Evolutionary conservation across 2,888 invertebrate genomes (phyloP).

Genomic region (Cryptophagus acutangulus): DNA sequence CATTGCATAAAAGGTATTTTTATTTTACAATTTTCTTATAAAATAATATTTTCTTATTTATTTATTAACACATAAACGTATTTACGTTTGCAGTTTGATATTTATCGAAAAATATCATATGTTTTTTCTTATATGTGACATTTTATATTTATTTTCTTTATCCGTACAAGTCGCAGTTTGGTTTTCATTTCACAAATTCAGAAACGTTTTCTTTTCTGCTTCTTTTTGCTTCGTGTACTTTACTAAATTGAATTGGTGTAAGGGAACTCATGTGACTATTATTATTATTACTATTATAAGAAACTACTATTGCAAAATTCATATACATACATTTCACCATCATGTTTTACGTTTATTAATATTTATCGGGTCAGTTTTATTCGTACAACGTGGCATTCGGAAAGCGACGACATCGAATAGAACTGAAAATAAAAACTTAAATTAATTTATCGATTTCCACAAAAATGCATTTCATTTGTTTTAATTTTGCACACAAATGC

Average conservation of each 20-base stretch:
- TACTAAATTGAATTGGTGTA: slow-evolving; percentile 7
- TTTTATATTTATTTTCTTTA: slow-evolving; percentile 5
- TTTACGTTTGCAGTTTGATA: not conserved
- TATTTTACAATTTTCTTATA: too few species aligned
- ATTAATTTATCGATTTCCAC: too few species aligned
- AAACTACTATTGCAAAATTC: slow-evolving; percentile 3
- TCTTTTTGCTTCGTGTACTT: slow-evolving; percentile 6
- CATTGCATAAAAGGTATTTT: too few species aligned
- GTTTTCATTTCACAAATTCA: slow-evolving; percentile 7
- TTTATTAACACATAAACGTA: too few species aligned
- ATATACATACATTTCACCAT: not conserved
- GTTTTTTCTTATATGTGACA: too few species aligned
- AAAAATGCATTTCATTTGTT: too few species aligned
- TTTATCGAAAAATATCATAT: not conserved
- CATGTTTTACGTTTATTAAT: slow-evolving; percentile 5
- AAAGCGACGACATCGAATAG: too few species aligned
- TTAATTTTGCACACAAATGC: too few species aligned
- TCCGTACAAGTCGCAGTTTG: slow-evolving; percentile 4
- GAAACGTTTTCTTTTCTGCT: slow-evolving; percentile 2
- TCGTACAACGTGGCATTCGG: too few species aligned
- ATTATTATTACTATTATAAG: slow-evolving; percentile 2
- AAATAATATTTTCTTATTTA: too few species aligned
- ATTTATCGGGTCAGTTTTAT: slow-evolving; percentile 5
- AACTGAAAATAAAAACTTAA: too few species aligned
- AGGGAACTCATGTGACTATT: too few species aligned